phyloP scores from a whole-genome alignment of 2,797 vertebrate species.

The Gallinago stenura region DNA sequence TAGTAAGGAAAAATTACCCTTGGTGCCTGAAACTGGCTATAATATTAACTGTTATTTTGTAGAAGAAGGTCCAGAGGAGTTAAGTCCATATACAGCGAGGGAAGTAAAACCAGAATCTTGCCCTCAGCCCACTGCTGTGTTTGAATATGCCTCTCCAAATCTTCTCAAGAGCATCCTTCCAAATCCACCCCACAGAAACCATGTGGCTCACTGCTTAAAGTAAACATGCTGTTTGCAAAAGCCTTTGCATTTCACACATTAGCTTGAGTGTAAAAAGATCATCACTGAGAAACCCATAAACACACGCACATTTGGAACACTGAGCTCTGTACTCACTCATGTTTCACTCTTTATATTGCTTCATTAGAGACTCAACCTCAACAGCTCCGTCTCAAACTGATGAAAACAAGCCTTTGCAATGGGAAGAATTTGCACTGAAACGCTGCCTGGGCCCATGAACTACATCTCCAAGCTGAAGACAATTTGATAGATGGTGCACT shows the following conservation, averaged over 20 bases:
- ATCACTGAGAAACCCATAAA: neutral
- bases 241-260: neutral
- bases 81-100: neutral
- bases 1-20: neutral
- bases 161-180: neutral
- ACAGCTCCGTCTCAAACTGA: neutral
- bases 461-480: constrained; percentile 17
- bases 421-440: constrained; percentile 39
- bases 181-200: neutral
- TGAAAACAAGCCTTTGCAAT: neutral
- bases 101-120: neutral
- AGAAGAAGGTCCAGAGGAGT: neutral
- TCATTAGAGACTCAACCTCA: neutral
- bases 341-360: neutral
- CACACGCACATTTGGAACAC: neutral
- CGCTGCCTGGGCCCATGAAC: neutral
- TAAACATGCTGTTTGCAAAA: neutral
- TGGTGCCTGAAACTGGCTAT: neutral
- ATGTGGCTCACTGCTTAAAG: neutral
- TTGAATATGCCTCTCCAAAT: neutral
- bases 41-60: neutral
- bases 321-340: neutral
- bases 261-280: neutral
- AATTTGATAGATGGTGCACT: constrained; percentile 54
- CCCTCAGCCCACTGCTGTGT: neutral